A percentile compares a stretch with the other conserved stretches of the same genome.
phyloP scores from a whole-genome alignment of 2,888 invertebrate species.

The Sesia apiformis region DNA sequence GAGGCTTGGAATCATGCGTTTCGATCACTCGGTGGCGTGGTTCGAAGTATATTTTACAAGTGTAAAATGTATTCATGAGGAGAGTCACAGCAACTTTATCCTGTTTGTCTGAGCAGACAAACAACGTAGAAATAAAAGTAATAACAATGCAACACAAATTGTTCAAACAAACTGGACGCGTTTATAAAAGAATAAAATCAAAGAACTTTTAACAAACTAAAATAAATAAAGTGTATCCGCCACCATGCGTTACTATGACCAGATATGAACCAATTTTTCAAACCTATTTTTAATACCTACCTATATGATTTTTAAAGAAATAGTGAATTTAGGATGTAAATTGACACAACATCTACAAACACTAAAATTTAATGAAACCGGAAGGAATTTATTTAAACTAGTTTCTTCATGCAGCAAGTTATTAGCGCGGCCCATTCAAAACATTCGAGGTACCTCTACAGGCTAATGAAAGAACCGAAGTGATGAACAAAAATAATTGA shows the following conservation, averaged over 20 bases:
- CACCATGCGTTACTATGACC: no score
- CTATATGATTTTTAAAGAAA: background rate
- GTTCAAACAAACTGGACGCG: no score
- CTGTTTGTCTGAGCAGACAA: background rate
- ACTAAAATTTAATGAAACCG: slow-evolving; percentile 1
- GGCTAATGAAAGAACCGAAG: slow-evolving; percentile 50
- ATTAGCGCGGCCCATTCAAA: slow-evolving; percentile 46
- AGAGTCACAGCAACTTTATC: slow-evolving; percentile 14
- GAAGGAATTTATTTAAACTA: slow-evolving; percentile 12
- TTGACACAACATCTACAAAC: background rate
- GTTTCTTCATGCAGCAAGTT: slow-evolving; percentile 51
- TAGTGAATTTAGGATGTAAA: background rate
- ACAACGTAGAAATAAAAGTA: background rate
- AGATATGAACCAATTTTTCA: no score
- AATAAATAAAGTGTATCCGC: no score
- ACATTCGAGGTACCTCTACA: slow-evolving; percentile 52
- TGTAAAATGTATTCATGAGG: slow-evolving; percentile 45
- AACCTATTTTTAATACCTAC: no score
- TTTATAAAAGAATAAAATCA: no score
- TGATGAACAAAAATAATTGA: slow-evolving; percentile 31
- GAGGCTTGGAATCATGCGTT: slow-evolving; percentile 71
- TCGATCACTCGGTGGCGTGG: slow-evolving; percentile 75
- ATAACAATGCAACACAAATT: background rate
- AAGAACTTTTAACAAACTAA: no score
- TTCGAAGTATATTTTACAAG: slow-evolving; percentile 27